These are phyloP conservation scores for Charadrius vociferus DNA, from an alignment of 2,113 vertebrate species.

Conservation along the genomic window DNA sequence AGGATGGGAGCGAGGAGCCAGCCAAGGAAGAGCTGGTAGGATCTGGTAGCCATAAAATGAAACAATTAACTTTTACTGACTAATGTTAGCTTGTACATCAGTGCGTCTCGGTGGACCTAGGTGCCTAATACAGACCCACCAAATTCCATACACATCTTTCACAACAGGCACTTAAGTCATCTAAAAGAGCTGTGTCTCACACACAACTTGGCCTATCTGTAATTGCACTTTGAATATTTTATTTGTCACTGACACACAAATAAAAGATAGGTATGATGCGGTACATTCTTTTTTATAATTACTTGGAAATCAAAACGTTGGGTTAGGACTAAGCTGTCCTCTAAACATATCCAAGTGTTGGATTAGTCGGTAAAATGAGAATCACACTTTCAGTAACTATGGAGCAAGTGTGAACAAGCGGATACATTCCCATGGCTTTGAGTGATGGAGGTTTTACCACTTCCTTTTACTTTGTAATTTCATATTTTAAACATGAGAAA, in stretches of 20 bases:
- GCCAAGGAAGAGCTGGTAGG: not conserved
- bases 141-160: not conserved
- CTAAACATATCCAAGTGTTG: constrained; percentile 67
- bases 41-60: not conserved
- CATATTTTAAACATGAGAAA: constrained; percentile 74
- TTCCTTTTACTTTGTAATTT: constrained; percentile 76
- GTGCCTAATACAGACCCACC: not conserved
- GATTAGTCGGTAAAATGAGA: constrained; percentile 77
- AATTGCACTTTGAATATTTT: not conserved
- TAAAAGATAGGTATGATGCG: not conserved
- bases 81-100: not conserved
- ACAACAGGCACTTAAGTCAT: not conserved
- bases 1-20: not conserved
- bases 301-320: constrained; percentile 60
- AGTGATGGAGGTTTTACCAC: constrained; percentile 64
- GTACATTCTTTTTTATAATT: constrained; percentile 56
- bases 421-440: constrained; percentile 62
- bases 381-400: constrained; percentile 64
- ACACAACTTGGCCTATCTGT: not conserved
- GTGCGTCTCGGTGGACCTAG: not conserved
- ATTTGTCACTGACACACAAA: not conserved
- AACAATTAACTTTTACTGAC: not conserved
- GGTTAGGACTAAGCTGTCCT: constrained; percentile 61
- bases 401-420: constrained; percentile 72
- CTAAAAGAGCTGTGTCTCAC: not conserved